Percentiles rank a stretch among this genome's conserved stretches.
Conservation (phyloP, 2,888 invertebrate species). For the Caenorhabditis macrosperma region DNA sequence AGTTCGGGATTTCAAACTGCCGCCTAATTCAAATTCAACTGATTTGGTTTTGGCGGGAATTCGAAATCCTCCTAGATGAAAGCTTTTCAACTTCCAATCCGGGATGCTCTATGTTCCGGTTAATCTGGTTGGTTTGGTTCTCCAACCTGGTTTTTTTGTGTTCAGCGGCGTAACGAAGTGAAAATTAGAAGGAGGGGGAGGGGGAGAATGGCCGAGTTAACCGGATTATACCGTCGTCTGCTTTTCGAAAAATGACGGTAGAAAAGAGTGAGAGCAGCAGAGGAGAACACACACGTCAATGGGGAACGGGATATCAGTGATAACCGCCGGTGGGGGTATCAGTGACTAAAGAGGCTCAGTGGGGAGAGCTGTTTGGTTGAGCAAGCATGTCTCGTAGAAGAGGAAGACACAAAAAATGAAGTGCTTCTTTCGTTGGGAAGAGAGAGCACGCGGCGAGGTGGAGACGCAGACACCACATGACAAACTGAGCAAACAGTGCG, state of each 20-base stretch:
- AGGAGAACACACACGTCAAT: background rate
- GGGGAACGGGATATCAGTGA: background rate
- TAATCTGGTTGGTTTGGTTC: too few species aligned
- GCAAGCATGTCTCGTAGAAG: slow-evolving; percentile 15
- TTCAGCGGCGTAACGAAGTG: too few species aligned
- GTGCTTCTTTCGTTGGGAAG: slow-evolving; percentile 22
- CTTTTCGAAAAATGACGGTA: background rate
- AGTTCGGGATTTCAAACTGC: too few species aligned
- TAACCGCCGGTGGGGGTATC: slow-evolving; percentile 14
- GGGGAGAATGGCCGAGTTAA: background rate
- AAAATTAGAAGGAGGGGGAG: too few species aligned
- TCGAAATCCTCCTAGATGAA: too few species aligned
- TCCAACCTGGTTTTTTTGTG: too few species aligned
- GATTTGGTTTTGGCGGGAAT: too few species aligned
- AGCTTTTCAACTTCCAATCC: too few species aligned
- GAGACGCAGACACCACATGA: slow-evolving; percentile 40
- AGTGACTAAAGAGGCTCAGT: slow-evolving; percentile 36
- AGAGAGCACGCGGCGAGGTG: slow-evolving; percentile 21
- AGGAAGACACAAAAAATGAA: slow-evolving; percentile 34
- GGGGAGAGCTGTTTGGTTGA: background rate
- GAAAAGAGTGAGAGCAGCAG: background rate
- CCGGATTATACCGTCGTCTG: background rate
- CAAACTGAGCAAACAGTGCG: slow-evolving; percentile 47
- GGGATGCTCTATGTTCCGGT: too few species aligned
- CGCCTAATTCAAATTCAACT: too few species aligned